phyloP scores from a whole-genome alignment of 2,113 vertebrate species.

The Rhodinocichla rosea region DNA sequence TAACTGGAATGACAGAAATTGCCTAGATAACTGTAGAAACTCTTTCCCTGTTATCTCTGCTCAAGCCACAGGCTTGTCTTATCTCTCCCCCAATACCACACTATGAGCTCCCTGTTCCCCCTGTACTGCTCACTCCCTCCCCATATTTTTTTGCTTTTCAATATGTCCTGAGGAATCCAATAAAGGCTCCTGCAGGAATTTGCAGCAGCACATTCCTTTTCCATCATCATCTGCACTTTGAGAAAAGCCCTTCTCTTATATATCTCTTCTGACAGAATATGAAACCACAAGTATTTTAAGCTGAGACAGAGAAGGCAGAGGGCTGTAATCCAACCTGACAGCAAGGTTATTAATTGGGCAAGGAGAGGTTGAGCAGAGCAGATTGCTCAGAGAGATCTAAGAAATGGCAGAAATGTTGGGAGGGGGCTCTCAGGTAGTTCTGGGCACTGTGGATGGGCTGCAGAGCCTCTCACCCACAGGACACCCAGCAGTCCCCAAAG shows the following conservation, averaged over 20 bases:
- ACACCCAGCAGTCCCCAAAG: slow-evolving; percentile 6
- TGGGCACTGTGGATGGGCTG: neutral
- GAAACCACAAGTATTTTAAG: slow-evolving; percentile 77
- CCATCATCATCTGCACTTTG: slow-evolving; percentile 34
- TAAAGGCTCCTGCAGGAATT: slow-evolving; percentile 43
- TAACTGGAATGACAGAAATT: neutral
- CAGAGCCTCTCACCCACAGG: neutral
- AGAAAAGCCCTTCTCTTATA: slow-evolving; percentile 39
- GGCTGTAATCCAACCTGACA: slow-evolving; percentile 78
- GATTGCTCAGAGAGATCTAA: slow-evolving; percentile 9
- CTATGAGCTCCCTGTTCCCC: neutral
- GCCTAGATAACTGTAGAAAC: neutral
- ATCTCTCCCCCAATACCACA: slow-evolving; percentile 2
- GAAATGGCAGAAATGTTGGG: neutral
- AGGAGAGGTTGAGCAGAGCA: slow-evolving; percentile 8
- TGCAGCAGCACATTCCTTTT: slow-evolving; percentile 60
- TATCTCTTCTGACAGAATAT: slow-evolving; percentile 67
- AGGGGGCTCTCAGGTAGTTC: neutral
- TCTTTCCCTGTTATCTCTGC: slow-evolving; percentile 16
- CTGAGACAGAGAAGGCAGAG: slow-evolving; percentile 68
- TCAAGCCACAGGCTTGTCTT: neutral
- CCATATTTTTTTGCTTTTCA: neutral
- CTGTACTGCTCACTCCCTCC: neutral
- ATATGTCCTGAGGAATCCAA: slow-evolving; percentile 14
- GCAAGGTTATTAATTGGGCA: slow-evolving; percentile 58